Conservation (phyloP, 2,888 invertebrate genomes). For the Lasioglossum figueresi region DNA sequence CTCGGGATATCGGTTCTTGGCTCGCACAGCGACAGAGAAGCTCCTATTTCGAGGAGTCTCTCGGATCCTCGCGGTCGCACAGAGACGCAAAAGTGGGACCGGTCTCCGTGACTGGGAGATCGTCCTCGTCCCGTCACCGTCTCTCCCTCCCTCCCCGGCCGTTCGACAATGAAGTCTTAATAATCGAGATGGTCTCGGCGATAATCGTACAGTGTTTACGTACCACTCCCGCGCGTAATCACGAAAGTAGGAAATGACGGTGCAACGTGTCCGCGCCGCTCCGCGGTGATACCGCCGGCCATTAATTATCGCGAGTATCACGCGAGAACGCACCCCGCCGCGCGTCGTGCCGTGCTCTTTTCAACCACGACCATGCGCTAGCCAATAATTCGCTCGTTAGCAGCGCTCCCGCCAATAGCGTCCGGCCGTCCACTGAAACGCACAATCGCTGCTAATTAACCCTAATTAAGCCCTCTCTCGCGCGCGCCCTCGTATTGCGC, state of each 20-base stretch:
- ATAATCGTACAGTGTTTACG: constrained; percentile 63
- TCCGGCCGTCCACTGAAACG: constrained; percentile 49
- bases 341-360: constrained; percentile 40
- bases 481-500: not conserved
- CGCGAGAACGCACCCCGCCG: constrained; percentile 37
- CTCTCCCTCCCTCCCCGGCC: not conserved
- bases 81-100: not conserved
- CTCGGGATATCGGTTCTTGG: not conserved
- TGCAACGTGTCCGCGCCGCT: constrained; percentile 53
- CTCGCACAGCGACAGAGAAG: not conserved
- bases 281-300: constrained; percentile 60
- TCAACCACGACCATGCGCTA: constrained; percentile 55
- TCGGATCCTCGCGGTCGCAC: not conserved
- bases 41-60: not conserved
- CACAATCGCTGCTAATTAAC: constrained; percentile 81
- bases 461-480: constrained; percentile 77
- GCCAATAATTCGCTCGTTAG: constrained; percentile 74
- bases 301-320: constrained; percentile 67
- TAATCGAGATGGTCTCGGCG: constrained; percentile 64
- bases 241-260: constrained; percentile 79
- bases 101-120: not conserved
- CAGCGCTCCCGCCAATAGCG: constrained; percentile 69
- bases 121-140: constrained; percentile 12
- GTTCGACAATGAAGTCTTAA: constrained; percentile 58
- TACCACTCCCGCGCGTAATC: constrained; percentile 65